Conservation (phyloP, 2,113 vertebrate species). For the Halichoeres trimaculatus region DNA sequence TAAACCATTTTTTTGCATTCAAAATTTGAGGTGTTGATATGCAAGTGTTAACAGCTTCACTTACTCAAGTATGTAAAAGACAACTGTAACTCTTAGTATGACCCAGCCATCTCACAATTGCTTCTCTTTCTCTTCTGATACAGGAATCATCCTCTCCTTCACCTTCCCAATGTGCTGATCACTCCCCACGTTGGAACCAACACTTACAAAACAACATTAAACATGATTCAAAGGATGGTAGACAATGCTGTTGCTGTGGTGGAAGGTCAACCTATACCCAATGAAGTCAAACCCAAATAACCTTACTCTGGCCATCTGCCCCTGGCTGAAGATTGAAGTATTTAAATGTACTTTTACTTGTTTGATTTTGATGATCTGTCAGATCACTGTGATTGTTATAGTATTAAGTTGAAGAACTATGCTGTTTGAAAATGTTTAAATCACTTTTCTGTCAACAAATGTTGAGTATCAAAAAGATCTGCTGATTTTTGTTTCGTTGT, state of each 20-base stretch:
- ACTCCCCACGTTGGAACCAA: constrained; percentile 68
- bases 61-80: no score
- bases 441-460: background rate
- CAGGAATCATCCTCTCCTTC: constrained; percentile 75
- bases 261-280: constrained; percentile 53
- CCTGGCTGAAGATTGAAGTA: no score
- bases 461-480: background rate
- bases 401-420: background rate
- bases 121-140: constrained; percentile 14
- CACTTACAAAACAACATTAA: constrained; percentile 46
- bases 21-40: no score
- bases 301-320: background rate
- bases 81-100: background rate
- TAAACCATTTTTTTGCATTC: no score
- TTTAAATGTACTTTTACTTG: background rate
- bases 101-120: background rate
- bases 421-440: background rate
- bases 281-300: constrained; percentile 67
- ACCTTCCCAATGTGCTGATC: constrained; percentile 72
- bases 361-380: background rate
- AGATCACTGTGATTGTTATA: background rate
- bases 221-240: constrained; percentile 60
- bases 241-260: constrained; percentile 69
- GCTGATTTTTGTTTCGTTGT: background rate
- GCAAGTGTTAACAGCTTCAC: no score